Evolutionary conservation across 2,113 vertebrate genomes (phyloP), one percentile per base, ranked within the genome.

Genomic region (Drymodes brunneopygia): DNA sequence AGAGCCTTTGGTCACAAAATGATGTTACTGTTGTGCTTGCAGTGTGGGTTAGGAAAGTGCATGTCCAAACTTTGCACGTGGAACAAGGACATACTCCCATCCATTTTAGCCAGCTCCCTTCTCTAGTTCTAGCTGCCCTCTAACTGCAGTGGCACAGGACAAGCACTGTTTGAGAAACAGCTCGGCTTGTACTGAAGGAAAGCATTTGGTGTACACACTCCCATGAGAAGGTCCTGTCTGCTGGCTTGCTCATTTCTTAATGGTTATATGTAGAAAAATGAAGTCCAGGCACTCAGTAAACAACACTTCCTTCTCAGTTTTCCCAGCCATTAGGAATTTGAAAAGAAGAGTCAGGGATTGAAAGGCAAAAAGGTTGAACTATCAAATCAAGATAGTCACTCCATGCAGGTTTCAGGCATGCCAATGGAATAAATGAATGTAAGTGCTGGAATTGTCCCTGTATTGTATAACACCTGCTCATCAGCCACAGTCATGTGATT

Each of bases 121-220:
- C 82, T 94, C 56, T 31, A 80, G 81, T 84, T 96, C 90, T 92
- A 93, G 89, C 21, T 92, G 94, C 58, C 51, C 89, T 79, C 92
- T 95, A 97, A 94, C 88, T 97, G 90, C 88, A 97, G 87, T 81
- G 83, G 36, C 33, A 13, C 85, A 77, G 92, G 92, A 85, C 85
- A 96, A 94, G 35, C 61, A 91, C 10, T 4, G 21, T 77, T 77
- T 90, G 92, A 96, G 82, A 93, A 97, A 92, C 0, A 95, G 82
- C 89, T 93, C 88, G 51, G 18, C 64, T 58, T 92, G 80, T 65
- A 87, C 83, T 27, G 54, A 94, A 95, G 74, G 44, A 94, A 95
- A 95, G 86, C 67, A n/a, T 35, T 72, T 96, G 92, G 88, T 94
- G 47, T 64, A 93, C 4, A 54, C 48, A 57, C 28, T 53, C 91